Conservation (phyloP, 1,140 invertebrate genomes). For the Lucilia cuprina region DNA sequence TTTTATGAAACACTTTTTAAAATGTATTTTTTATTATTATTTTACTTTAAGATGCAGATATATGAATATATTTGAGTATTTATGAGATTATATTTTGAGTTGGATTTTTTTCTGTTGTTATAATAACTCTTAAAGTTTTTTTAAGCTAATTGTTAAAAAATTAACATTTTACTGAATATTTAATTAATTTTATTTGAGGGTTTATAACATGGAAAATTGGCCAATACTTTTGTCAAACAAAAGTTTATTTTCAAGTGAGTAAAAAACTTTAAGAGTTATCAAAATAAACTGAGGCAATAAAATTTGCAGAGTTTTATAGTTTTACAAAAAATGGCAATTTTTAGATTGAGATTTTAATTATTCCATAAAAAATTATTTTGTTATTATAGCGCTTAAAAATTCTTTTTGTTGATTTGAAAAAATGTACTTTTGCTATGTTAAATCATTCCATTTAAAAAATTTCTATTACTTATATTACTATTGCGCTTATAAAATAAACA, state of each 20-base stretch:
- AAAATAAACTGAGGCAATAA: background rate
- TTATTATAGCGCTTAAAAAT: background rate
- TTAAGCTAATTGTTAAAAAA: background rate
- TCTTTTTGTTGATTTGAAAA: background rate
- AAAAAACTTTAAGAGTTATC: background rate
- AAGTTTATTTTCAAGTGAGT: background rate
- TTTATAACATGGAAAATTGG: background rate
- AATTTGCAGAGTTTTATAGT: background rate
- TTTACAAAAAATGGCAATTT: background rate
- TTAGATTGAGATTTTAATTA: background rate
- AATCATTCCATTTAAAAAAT: too few species aligned
- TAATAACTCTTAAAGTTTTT: background rate
- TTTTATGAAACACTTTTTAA: background rate
- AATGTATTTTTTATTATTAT: background rate
- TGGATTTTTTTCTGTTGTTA: background rate
- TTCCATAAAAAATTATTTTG: background rate
- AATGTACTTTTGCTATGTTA: background rate
- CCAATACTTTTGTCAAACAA: background rate
- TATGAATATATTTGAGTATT: constrained; percentile 4
- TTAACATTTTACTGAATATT: background rate
- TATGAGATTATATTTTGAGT: constrained; percentile 6
- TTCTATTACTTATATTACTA: too few species aligned
- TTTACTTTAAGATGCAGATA: background rate
- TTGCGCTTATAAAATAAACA: background rate
- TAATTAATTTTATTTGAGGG: too few species aligned